Evolutionary conservation across 2,113 vertebrate genomes (phyloP).

Genomic region (Deroptyus accipitrinus): DNA sequence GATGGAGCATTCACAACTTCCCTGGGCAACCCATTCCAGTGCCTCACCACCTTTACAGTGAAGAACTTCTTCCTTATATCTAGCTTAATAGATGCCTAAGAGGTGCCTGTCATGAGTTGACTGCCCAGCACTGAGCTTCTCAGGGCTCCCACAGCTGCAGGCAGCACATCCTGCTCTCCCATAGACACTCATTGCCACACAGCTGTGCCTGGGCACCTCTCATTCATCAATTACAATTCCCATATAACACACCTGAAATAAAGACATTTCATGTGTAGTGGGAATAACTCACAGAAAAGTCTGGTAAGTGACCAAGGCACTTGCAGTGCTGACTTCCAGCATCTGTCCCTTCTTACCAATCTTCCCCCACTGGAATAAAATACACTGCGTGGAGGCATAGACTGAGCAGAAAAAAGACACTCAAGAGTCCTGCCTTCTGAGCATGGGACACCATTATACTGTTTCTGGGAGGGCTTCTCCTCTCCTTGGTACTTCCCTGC

Average conservation of each 20-base stretch:
- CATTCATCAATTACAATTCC: neutral
- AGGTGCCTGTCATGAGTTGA: neutral
- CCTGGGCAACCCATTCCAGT: neutral
- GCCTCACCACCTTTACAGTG: neutral
- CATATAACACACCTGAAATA: neutral
- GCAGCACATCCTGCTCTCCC: neutral
- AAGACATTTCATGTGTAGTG: neutral
- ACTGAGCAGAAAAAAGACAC: neutral
- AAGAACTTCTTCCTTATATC: neutral
- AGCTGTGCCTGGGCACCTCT: rapidly evolving
- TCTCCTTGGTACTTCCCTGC: neutral
- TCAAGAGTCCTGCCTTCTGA: neutral
- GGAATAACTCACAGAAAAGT: neutral
- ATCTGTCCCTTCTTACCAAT: neutral
- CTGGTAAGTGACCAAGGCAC: neutral
- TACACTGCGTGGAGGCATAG: rapidly evolving
- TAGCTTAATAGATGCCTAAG: neutral
- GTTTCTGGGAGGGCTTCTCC: neutral
- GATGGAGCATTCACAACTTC: neutral
- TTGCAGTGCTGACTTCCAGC: neutral
- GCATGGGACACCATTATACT: rapidly evolving
- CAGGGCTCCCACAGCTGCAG: neutral
- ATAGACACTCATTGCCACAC: neutral
- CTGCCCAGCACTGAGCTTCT: rapidly evolving
- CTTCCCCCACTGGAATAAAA: neutral